Evolutionary conservation across 2,888 invertebrate species (phyloP).

Genomic region (Yponomeuta malinellus): DNA sequence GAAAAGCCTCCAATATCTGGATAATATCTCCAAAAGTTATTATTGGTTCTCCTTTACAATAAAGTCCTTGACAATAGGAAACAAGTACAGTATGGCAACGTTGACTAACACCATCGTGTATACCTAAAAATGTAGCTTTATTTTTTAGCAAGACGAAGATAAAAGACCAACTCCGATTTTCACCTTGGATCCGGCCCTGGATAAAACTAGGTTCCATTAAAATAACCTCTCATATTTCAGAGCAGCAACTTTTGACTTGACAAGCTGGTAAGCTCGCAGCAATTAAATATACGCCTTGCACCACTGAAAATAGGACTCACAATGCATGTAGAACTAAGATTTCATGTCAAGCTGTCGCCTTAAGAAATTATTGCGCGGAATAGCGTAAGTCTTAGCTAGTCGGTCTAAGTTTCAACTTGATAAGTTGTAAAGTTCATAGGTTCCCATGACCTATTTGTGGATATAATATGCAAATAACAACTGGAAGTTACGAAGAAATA

Average conservation of each 20-base stretch:
- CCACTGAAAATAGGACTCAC: neutral
- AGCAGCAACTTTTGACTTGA: neutral
- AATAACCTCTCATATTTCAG: neutral
- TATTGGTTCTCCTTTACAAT: too few species aligned
- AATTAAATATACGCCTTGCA: neutral
- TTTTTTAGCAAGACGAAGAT: too few species aligned
- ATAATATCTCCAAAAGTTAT: too few species aligned
- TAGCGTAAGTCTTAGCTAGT: neutral
- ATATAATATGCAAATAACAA: neutral
- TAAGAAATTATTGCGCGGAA: slow-evolving; percentile 11
- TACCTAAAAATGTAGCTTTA: too few species aligned
- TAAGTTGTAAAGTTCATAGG: slow-evolving; percentile 6
- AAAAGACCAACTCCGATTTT: too few species aligned
- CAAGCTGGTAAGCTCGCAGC: neutral
- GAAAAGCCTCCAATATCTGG: too few species aligned
- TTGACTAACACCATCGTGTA: too few species aligned
- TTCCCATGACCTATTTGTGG: neutral
- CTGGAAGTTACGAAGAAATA: neutral
- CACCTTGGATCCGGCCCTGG: too few species aligned
- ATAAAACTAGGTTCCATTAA: neutral
- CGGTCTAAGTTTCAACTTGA: neutral
- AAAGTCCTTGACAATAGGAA: too few species aligned
- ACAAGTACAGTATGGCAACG: too few species aligned
- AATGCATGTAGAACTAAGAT: neutral
- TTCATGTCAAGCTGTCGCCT: slow-evolving; percentile 10